Evolutionary conservation across 2,797 vertebrate species (phyloP), one percentile per base, ranked within the genome.

Genomic region (Mormyrops boulengeri): DNA sequence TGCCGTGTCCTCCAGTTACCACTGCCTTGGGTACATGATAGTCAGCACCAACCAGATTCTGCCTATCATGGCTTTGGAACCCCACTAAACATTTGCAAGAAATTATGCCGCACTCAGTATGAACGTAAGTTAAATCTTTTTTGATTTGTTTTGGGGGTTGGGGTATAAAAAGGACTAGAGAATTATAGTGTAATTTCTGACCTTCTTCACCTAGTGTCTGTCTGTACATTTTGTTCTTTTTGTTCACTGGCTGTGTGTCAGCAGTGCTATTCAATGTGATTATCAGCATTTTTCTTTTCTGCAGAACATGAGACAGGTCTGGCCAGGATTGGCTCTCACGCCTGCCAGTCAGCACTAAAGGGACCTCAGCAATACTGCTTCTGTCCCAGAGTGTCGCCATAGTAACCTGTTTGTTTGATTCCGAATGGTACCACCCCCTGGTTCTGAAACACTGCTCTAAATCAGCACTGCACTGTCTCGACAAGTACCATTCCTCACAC

Each of bases 291-390:
- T 96, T 95, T 97, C 96, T 97, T 96, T 96, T 95, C 96, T 96
- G 94, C 95, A 96, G 96, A 96, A 94, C 93, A 92, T 96, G 96
- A 96, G 96, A 95, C 96, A 96, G 96, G 96, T 96, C 96, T 96
- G 96, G 95, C 96, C 95, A 96, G 96, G 96, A 96, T 95, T 97
- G 96, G 96, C 96, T 96, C 95, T 96, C 96, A 96, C 96, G 95
- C 95, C 95, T 97, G 96, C 95, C 95, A 95, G 49, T 95, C 94
- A 94, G 95, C 95, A 95, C 92, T 96, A 96, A 94, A 95, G 94
- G 95, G 95, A 94, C 94, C 94, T 95, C 96, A 95, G 96, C 95
- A 96, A 96, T 95, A 96, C 94, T 95, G 94, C 50, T 69, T 95
- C 94, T 95, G 94, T 95, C 92, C 93, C 92, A 0, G 4, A 92